Conservation (phyloP, 2,888 invertebrate genomes). For the Aelia acuminata region DNA sequence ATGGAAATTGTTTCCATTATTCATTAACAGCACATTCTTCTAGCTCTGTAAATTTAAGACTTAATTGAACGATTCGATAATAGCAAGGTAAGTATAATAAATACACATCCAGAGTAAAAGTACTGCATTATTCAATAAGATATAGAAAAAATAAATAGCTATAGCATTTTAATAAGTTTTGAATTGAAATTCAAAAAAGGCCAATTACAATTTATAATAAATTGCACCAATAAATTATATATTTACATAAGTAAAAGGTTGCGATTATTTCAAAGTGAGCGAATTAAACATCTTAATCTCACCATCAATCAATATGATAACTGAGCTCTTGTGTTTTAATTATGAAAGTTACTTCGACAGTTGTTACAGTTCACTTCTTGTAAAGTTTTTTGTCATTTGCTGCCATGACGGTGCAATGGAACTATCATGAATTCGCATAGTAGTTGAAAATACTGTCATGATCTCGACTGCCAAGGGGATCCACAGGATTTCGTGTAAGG, state of each 20-base stretch:
- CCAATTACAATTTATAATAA: conserved; percentile 3
- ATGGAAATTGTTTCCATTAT: background rate
- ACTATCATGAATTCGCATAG: too few relatives aligned
- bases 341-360: too few relatives aligned
- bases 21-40: background rate
- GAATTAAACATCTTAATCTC: too few relatives aligned
- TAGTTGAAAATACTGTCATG: too few relatives aligned
- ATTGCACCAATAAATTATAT: background rate
- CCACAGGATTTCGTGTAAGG: too few relatives aligned
- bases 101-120: background rate
- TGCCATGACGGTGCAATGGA: too few relatives aligned
- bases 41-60: background rate
- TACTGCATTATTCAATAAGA: background rate
- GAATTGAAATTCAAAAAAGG: background rate
- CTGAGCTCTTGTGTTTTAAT: background rate
- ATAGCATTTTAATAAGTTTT: background rate
- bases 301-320: background rate
- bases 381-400: too few relatives aligned
- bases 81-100: background rate
- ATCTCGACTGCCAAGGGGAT: too few relatives aligned
- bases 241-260: background rate
- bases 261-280: too few relatives aligned
- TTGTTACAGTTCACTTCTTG: too few relatives aligned
- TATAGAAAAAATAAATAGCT: background rate
- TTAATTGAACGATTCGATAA: background rate